Evolutionary conservation across 2,113 vertebrate genomes (phyloP), one percentile per base, ranked within the genome.

Genomic region (Rhodinocichla rosea): DNA sequence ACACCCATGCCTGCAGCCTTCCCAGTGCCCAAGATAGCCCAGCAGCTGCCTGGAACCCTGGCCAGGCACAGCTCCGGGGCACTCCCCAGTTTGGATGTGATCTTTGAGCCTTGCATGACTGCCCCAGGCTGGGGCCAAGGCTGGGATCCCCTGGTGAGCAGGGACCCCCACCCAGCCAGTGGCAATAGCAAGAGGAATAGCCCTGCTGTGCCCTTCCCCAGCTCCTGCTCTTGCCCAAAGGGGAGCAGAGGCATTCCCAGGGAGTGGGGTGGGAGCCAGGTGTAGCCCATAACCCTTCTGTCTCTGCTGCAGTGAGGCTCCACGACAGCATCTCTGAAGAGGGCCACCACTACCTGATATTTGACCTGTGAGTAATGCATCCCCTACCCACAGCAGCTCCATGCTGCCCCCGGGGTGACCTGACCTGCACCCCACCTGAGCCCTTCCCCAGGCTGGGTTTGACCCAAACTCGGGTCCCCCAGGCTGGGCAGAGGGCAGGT

Each of bases 321-420:
- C 98, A 98, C 0, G 98, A 98, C 97, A 98, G 98, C 96, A 98
- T 98, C 97, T 98, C 98, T 0, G 98, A 98, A 89, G 98, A 98
- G 85, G 98, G 97, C n/a, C 98, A 98, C 71, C 98, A 98, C 84
- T 98, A 98, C 94, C 97, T 98, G 97, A 98, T 98, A 95, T 98
- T 98, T 92, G 98, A 98, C 95, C 96, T 98, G 98, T 98, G 97
- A 98, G 98, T 98, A 89, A 59, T n/a, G 7, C 35, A 30, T 55
- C 73, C n/a, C 77, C 44, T 16, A 13, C n/a, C 67, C 64, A 6
- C 7, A 1, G 13, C 52, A 62, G 44, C 73, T 35, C 65, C 0
- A 2, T 12, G 52, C 49, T n/a, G 42, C 50, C 39, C 32, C 26
- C 0, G 0, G 33, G 21, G 10, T 4, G 2, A 32, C 0, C 1